Evolutionary conservation across 2,113 vertebrate genomes (phyloP), one percentile per base, ranked within the genome.

Genomic region (Corythoichthys haematopterus): DNA sequence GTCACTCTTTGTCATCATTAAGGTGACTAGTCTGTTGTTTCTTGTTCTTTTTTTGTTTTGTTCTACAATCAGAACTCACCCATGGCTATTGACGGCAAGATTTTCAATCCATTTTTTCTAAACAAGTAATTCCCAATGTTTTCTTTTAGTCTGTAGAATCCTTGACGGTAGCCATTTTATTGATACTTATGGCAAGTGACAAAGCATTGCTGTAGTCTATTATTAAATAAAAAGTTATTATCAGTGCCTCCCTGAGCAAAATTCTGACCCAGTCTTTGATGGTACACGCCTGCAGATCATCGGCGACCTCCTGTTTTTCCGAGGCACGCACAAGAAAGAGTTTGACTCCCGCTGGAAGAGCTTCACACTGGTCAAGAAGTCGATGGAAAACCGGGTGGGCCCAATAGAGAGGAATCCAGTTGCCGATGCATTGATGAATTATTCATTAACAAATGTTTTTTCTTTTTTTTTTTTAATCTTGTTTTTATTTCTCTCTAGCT

Each of bases 261-360:
- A 67, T 70, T 75, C 70, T 84, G 74, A 84, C 53, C 5, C 36
- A 37, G 4, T 46, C 38, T 66, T 56, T 65, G 53, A 66, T 65
- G 74, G 46, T 77, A 46, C 36, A 38, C 68, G 48, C 46, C 77
- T 20, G 2, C 78, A 99, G 97, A 97, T 98, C 80, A 94, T 98
- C 80, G 92, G 93, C 79, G 95, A 97, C 75, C 91, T 99, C 84
- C 90, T 99, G 82, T 94, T 96, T 51, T 99, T 98, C 82, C 96
- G 92, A 77, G 97, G 97, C 37, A 96, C 93, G 80, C 95, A 98
- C 88, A 98, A 98, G 77, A 94, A 95, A 68, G 96, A 99, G 80
- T 99, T 98, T 88, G 96, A 99, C 80, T 97, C 95, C 2, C 92
- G 95, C 35, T 99, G 96, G 97, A 99, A 98, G 79, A 98, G 96